Percentiles rank a stretch among this genome's conserved stretches.
Conservation (phyloP, 2,888 invertebrate genomes). For the Julus scanicus region DNA sequence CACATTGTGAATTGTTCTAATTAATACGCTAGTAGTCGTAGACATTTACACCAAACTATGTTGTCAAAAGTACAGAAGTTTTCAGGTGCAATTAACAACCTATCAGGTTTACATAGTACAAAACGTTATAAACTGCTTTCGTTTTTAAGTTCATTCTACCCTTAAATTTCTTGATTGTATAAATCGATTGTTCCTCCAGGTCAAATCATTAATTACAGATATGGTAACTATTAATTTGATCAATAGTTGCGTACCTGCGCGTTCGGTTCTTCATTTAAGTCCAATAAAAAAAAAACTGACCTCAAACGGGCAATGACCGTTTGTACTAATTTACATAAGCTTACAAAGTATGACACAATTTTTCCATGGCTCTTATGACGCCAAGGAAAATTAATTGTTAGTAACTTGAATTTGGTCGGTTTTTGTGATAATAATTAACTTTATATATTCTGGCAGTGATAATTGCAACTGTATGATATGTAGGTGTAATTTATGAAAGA, state of each 20-base stretch:
- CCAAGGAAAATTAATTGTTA: neutral
- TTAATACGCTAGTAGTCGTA: too few relatives aligned
- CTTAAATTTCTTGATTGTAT: neutral
- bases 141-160: neutral
- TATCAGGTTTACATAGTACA: neutral
- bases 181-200: neutral
- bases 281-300: slow-evolving; percentile 15
- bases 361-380: neutral
- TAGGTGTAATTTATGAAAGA: too few relatives aligned
- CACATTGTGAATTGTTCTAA: too few relatives aligned
- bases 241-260: neutral
- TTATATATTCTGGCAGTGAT: too few relatives aligned
- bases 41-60: too few relatives aligned
- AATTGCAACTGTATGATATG: too few relatives aligned
- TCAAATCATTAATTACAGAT: neutral
- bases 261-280: neutral
- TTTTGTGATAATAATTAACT: neutral
- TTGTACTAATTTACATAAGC: slow-evolving; percentile 37
- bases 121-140: neutral
- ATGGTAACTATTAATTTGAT: neutral
- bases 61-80: too few relatives aligned
- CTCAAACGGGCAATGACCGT: slow-evolving; percentile 38
- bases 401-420: neutral
- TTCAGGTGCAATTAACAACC: neutral
- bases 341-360: slow-evolving; percentile 37